Evolutionary conservation across 2,113 vertebrate genomes (phyloP), one percentile per base, ranked within the genome.

Genomic region (Cheilinus undulatus): DNA sequence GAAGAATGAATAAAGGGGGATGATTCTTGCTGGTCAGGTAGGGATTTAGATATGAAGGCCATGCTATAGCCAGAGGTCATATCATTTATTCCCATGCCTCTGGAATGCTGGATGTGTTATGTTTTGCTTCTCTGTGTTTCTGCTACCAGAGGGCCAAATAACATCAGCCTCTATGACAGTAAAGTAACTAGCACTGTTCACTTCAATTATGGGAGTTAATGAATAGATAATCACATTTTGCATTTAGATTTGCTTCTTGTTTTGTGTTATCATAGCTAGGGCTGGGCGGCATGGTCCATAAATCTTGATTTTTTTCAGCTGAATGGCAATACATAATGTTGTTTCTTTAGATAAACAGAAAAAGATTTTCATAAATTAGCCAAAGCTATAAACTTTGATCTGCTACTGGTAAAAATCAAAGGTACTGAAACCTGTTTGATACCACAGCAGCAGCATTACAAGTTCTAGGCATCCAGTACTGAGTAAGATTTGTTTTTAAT

Each of bases 1-100:
- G 75, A 76, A 54, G 86, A 69, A 82, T 69, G 67, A 84, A 64
- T 69, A 83, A 80, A 80, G 69, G 51, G 28, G 66, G 72, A 69
- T 54, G 78, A 79, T 89, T 85, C 74, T 85, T 51, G 48, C 69
- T 61, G 82, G 83, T 85, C 87, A 77, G 86, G 85, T 72, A 76
- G 82, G 81, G 86, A 85, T 85, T 92, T 86, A 80, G 80, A 85
- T 82, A 85, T 87, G 88, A 92, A 92, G 89, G 91, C 87, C 88
- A 78, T 34, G 12, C 68, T 42, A 48, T 85, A 86, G 85, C 91
- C 80, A 83, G 83, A 80, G 82, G 91, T 92, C 87, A 82, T 83
- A 89, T 89, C 48, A 84, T 88, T 91, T 91, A 91, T 90, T 92
- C 83, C 70, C 68, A 69, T 27, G 77, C 86, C 52, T 77, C 64